Evolutionary conservation across 2,888 invertebrate genomes (phyloP), one percentile per base, ranked within the genome.

Genomic region (Leptopilina syphax): DNA sequence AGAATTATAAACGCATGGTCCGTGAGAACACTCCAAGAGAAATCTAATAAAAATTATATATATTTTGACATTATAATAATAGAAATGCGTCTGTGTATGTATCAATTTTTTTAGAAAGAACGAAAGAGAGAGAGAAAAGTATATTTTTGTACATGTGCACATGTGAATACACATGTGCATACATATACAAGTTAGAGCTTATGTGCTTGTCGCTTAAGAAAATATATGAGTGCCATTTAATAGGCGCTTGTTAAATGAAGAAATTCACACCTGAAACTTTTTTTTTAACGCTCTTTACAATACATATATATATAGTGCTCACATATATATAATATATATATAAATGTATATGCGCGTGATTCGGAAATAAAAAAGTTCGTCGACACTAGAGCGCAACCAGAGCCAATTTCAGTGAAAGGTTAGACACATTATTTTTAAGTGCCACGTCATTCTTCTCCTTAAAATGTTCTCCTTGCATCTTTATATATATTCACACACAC

Each of bases 341-440:
- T 12, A 24, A 18, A 18, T 18, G 18, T 24, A 10, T 47, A 18
- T 27, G 10, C 4, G 24, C 27, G 70, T 50, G 70, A 78, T 78
- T 66, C 50, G 60, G 44, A 78, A 73, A 70, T 70, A 34, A 54
- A 66, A 81, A 81, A 78, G 88, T 88, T 88, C 87, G 81, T 87
- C 83, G 86, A 87, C 87, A 82, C 76, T 67, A 77, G 47, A 7
- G 47, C 7, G 47, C 47, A 47, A 47, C 47, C 47, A 47, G 76
- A 79, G 77, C 80, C 81, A 82, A 85, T 87, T 88, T 84, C 86
- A 84, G 84, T 83, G 70, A 81, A 83, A 83, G 83, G 84, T 83
- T 83, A 68, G 68, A 47, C 68, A 12, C 24, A 24, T 68, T 47
- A 12, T 47, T 83, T 80, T 80, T 80, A 81, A 83, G 34, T 78